phyloP scores from a whole-genome alignment of 2,113 vertebrate species.

The Pseudonaja textilis region DNA sequence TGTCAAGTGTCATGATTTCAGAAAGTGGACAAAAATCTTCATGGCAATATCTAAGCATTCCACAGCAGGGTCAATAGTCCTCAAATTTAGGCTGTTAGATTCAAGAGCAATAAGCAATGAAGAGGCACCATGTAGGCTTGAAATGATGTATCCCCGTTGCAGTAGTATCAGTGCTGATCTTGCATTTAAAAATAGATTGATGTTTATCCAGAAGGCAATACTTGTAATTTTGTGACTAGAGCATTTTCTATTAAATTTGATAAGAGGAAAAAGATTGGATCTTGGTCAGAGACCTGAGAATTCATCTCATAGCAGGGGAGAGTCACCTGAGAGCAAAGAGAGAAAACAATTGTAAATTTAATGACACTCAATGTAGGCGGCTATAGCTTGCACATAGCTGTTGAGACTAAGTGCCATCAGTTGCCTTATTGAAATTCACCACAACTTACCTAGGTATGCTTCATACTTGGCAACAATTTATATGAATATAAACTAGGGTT shows the following conservation, averaged over 20 bases:
- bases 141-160: constrained; percentile 12
- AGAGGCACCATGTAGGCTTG: constrained; percentile 32
- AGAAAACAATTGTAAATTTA: constrained; percentile 44
- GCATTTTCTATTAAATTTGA: constrained; percentile 63
- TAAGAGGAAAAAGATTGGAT: constrained; percentile 67
- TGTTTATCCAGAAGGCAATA: constrained; percentile 54
- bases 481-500: not conserved
- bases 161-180: constrained; percentile 46
- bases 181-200: constrained; percentile 65
- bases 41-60: not conserved
- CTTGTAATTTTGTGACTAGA: constrained; percentile 64
- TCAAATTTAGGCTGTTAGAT: constrained; percentile 14
- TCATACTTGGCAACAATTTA: not conserved
- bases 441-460: not conserved
- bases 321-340: constrained; percentile 57
- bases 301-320: constrained; percentile 58
- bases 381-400: not conserved
- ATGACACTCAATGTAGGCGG: not conserved
- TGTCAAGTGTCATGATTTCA: not conserved
- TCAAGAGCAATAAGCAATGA: constrained; percentile 4
- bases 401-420: not conserved
- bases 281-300: constrained; percentile 66
- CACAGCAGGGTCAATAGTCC: not conserved
- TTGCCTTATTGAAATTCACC: not conserved
- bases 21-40: accelerated